These are phyloP conservation scores for Notolabrus celidotus DNA, from an alignment of 2,797 vertebrate genomes.

Conservation along the genomic window DNA sequence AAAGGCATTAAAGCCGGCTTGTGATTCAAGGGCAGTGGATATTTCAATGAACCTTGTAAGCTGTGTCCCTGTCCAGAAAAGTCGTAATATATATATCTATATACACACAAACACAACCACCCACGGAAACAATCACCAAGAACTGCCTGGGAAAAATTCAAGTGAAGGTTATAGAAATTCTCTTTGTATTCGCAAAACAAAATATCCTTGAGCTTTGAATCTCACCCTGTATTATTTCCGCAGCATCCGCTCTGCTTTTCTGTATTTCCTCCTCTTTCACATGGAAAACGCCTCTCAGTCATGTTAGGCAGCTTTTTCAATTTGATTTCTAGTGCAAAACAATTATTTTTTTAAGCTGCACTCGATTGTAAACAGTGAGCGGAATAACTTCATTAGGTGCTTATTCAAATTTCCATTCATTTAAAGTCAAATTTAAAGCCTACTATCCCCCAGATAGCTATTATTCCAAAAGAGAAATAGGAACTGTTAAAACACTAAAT, in stretches of 20 bases:
- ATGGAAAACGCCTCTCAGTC: conserved; percentile 35
- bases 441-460: conserved; percentile 37
- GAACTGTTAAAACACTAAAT: conserved; percentile 54
- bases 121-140: conserved; percentile 66
- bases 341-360: conserved; percentile 10
- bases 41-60: conserved; percentile 52
- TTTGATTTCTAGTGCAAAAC: conserved; percentile 19
- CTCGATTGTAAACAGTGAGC: conserved; percentile 19
- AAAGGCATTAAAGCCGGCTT: conserved; percentile 62
- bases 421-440: conserved; percentile 17
- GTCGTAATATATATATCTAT: conserved; percentile 34
- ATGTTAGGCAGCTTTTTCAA: conserved; percentile 26
- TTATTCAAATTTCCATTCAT: conserved; percentile 16
- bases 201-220: conserved; percentile 66
- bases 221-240: conserved; percentile 49
- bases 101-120: conserved; percentile 44
- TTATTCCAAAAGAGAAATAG: conserved; percentile 42
- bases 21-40: conserved; percentile 51
- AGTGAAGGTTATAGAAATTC: conserved; percentile 62
- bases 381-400: conserved; percentile 16
- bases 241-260: conserved; percentile 29
- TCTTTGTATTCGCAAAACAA: conserved; percentile 68
- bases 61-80: conserved; percentile 53
- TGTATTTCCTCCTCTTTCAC: conserved; percentile 35
- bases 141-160: conserved; percentile 58